phyloP scores from a whole-genome alignment of 2,113 vertebrate genomes.

The Pangasianodon gigas region DNA sequence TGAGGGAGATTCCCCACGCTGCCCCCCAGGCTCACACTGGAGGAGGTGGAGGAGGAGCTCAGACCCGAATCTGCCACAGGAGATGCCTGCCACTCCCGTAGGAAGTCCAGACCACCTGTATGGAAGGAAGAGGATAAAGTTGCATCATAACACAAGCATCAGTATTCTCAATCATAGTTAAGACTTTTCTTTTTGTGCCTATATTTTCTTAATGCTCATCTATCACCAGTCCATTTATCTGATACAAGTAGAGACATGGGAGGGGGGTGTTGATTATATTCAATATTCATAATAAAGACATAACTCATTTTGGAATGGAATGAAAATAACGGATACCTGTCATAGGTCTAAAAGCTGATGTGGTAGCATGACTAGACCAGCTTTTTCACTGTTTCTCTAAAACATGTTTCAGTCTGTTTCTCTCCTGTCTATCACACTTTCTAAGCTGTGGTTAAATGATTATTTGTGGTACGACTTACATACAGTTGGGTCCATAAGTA shows the following conservation, averaged over 20 bases:
- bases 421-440: neutral
- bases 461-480: neutral
- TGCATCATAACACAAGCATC: neutral
- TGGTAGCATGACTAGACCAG: neutral
- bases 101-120: conserved; percentile 91
- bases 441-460: neutral
- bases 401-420: neutral
- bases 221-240: neutral
- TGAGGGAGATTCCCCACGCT: conserved; percentile 93
- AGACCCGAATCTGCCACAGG: conserved; percentile 91
- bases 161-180: neutral
- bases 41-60: conserved; percentile 94
- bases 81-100: conserved; percentile 91
- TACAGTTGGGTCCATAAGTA: too few relatives aligned
- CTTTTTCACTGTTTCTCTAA: neutral
- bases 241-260: neutral
- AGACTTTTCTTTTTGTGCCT: neutral
- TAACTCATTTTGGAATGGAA: neutral
- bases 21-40: conserved; percentile 92
- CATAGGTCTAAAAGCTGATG: neutral
- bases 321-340: neutral
- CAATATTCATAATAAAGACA: neutral
- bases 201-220: neutral
- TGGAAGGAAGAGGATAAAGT: neutral
- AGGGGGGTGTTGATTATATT: neutral